Evolutionary conservation across 2,113 vertebrate species (phyloP).

Genomic region (Rhineura floridana): DNA sequence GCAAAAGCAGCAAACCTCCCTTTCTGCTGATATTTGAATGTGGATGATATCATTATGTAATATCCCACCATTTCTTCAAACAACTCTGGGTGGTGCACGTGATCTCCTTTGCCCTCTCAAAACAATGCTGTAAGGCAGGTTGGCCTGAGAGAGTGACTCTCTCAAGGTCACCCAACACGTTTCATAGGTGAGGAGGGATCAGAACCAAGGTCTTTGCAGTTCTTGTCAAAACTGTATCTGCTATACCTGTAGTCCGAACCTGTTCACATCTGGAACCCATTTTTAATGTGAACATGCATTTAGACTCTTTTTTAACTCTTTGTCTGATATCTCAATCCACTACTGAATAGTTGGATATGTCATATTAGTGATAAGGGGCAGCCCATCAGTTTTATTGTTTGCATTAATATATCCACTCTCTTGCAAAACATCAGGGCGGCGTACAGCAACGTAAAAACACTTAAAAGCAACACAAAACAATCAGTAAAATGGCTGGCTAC

Average conservation of each 20-base stretch:
- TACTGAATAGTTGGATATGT: background rate
- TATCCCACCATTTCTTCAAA: background rate
- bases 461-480: too few species aligned
- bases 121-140: background rate
- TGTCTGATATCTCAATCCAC: too few species aligned
- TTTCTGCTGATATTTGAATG: background rate
- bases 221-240: background rate
- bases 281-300: background rate
- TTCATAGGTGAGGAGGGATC: background rate
- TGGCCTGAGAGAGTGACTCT: background rate
- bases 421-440: too few species aligned
- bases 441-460: too few species aligned
- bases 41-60: background rate
- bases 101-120: background rate
- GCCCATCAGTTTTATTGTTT: too few species aligned
- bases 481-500: too few species aligned
- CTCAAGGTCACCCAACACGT: background rate
- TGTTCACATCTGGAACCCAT: background rate
- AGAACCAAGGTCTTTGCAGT: background rate
- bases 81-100: background rate
- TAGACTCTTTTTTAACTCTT: background rate
- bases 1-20: background rate
- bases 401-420: too few species aligned
- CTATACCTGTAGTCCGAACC: too few species aligned
- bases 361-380: background rate